Evolutionary conservation across 2,113 vertebrate genomes (phyloP).

Genomic region (Xiphophorus hellerii): DNA sequence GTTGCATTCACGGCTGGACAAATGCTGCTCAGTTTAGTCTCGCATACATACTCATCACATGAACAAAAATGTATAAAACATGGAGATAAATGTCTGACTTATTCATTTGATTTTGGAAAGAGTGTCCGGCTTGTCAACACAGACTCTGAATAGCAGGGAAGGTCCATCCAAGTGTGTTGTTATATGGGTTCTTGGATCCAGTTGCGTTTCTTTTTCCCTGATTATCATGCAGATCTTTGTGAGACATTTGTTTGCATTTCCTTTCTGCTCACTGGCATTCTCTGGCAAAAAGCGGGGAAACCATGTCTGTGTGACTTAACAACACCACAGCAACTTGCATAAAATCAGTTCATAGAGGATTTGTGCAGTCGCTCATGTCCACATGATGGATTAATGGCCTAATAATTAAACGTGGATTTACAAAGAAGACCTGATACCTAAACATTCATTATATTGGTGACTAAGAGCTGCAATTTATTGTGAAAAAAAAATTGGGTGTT

Average conservation of each 20-base stretch:
- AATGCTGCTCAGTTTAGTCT: not conserved
- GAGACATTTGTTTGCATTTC: slow-evolving; percentile 40
- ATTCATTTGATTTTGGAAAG: not conserved
- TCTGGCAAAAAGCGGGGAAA: slow-evolving; percentile 51
- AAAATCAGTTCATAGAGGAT: slow-evolving; percentile 27
- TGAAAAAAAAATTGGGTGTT: no score
- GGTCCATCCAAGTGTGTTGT: slow-evolving; percentile 1
- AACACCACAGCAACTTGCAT: slow-evolving; percentile 32
- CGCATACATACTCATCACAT: not conserved
- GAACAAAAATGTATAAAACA: not conserved
- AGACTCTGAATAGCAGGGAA: no score
- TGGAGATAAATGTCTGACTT: not conserved
- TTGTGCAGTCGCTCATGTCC: slow-evolving; percentile 22
- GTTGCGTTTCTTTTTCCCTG: slow-evolving; percentile 40
- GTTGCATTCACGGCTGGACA: not conserved
- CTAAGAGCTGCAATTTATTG: no score
- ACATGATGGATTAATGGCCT: not conserved
- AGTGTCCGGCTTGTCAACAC: no score
- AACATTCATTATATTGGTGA: no score
- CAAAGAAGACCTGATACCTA: not conserved
- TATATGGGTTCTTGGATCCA: slow-evolving; percentile 12
- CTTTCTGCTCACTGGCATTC: slow-evolving; percentile 65
- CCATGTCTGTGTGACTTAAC: slow-evolving; percentile 37
- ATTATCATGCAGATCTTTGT: slow-evolving; percentile 65
- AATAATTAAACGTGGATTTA: not conserved